Percentiles rank a stretch among this genome's conserved stretches.
Conservation (phyloP, 2,113 vertebrate genomes). For the Machaerirhynchus nigripectus region DNA sequence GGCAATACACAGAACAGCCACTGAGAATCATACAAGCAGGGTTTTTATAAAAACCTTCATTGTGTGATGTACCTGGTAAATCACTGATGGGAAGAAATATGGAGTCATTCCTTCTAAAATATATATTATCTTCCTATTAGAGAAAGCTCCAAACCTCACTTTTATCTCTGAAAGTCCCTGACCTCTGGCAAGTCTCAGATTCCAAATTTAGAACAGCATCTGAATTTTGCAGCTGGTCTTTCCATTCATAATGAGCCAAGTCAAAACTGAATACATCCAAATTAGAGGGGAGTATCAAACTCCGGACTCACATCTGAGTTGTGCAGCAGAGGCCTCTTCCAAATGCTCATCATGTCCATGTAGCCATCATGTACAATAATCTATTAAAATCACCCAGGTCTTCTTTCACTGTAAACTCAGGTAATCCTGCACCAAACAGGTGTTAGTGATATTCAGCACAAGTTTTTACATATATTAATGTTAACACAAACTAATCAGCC, state of each 20-base stretch:
- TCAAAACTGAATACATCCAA: conserved; percentile 6
- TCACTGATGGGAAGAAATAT: neutral
- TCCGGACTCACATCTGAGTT: neutral
- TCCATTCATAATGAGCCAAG: conserved; percentile 25
- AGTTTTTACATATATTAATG: neutral
- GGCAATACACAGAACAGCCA: neutral
- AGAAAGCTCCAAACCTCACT: neutral
- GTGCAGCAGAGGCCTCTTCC: neutral
- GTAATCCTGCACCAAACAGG: neutral
- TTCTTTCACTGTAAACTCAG: neutral
- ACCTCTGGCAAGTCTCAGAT: conserved; percentile 4
- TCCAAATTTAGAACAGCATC: conserved; percentile 15
- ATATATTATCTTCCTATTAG: conserved; percentile 10
- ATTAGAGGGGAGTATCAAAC: conserved; percentile 25
- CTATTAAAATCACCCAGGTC: neutral
- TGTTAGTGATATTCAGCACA: neutral
- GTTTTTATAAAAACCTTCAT: neutral
- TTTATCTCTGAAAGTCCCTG: neutral
- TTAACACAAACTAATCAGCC: neutral
- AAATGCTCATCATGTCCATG: neutral
- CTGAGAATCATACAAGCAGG: neutral
- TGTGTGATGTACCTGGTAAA: neutral
- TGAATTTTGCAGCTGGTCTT: conserved; percentile 38
- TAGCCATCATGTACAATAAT: neutral
- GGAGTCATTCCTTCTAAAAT: neutral